Conservation (phyloP, 2,797 vertebrate species). For the Microctenopoma steveboyesi region DNA sequence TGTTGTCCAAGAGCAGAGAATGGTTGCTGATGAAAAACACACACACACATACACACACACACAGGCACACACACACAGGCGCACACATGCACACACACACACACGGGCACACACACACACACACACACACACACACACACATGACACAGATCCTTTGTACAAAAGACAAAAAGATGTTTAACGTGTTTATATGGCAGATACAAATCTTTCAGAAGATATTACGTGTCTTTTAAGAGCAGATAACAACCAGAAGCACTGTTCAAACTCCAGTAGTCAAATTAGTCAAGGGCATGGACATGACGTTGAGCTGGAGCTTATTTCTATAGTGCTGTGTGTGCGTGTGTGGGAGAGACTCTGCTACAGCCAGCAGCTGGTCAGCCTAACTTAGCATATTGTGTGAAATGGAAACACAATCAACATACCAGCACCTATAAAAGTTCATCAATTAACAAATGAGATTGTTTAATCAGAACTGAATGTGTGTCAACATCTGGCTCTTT, state of each 20-base stretch:
- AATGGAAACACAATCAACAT: neutral
- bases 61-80: too few species aligned
- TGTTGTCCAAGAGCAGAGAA: too few species aligned
- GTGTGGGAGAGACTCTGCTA: neutral
- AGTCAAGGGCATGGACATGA: constrained; percentile 5
- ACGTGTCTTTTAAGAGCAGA: constrained; percentile 32
- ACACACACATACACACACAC: too few species aligned
- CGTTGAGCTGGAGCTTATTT: constrained; percentile 23
- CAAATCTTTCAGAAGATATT: constrained; percentile 29
- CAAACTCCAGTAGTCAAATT: constrained; percentile 34
- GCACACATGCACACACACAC: too few species aligned
- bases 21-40: too few species aligned
- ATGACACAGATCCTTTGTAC: neutral
- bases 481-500: neutral
- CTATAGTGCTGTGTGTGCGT: neutral
- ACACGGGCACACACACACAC: too few species aligned
- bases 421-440: neutral
- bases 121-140: neutral
- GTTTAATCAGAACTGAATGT: neutral
- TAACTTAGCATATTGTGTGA: neutral
- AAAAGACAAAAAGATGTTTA: constrained; percentile 33
- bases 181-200: constrained; percentile 35
- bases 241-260: constrained; percentile 24
- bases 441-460: neutral
- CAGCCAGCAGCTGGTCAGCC: too few species aligned